Evolutionary conservation across 2,797 vertebrate genomes (phyloP).

Genomic region (Simalia tracyae): DNA sequence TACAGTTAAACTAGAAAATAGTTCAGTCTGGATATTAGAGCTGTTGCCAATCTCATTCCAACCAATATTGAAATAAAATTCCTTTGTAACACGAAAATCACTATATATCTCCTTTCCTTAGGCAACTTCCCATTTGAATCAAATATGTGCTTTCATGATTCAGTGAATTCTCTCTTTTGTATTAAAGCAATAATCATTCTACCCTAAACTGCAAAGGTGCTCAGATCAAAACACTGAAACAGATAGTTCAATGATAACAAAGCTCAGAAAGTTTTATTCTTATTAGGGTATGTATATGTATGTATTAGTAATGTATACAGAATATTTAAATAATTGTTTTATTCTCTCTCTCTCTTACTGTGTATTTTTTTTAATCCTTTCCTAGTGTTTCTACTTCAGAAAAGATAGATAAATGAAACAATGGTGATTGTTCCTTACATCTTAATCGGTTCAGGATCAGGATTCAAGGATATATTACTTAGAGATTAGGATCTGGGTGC

Average conservation of each 20-base stretch:
- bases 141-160: conserved; percentile 20
- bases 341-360: neutral
- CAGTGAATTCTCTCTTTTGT: neutral
- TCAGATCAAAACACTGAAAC: neutral
- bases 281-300: neutral
- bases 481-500: neutral
- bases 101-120: conserved; percentile 2
- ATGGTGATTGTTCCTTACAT: neutral
- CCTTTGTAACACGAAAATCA: conserved; percentile 13
- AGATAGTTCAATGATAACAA: neutral
- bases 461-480: neutral
- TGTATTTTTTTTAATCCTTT: neutral
- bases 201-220: conserved; percentile 5
- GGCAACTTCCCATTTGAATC: conserved; percentile 6
- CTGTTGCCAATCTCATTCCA: conserved; percentile 12
- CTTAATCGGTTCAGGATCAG: neutral
- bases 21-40: neutral
- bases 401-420: neutral
- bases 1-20: conserved; percentile 27
- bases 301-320: neutral
- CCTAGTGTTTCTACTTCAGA: neutral
- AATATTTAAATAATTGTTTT: neutral
- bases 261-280: neutral
- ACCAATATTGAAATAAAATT: conserved; percentile 10
- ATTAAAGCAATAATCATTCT: conserved; percentile 14